phyloP scores from a whole-genome alignment of 2,888 invertebrate species.

The Cistogaster globosa region DNA sequence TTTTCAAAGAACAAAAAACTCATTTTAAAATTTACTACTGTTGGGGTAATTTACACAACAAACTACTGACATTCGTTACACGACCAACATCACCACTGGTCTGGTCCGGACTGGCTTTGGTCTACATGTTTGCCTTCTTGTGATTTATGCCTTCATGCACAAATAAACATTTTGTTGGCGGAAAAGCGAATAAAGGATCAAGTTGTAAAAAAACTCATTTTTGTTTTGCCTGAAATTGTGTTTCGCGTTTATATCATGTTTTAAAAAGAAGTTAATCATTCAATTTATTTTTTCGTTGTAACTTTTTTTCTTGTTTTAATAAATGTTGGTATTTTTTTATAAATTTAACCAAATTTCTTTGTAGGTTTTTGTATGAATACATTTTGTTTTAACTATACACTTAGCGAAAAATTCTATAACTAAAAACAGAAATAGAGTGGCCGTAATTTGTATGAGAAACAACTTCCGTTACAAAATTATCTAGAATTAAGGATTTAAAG shows the following conservation, averaged over 20 bases:
- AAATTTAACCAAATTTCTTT: too few species aligned
- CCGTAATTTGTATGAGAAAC: too few species aligned
- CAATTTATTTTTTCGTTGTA: constrained; percentile 26
- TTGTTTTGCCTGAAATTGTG: constrained; percentile 20
- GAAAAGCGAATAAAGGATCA: background rate
- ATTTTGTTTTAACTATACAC: too few species aligned
- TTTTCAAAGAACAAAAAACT: background rate
- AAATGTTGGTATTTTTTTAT: background rate
- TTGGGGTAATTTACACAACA: constrained; percentile 45
- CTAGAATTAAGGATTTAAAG: too few species aligned
- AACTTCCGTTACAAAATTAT: too few species aligned
- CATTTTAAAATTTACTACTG: constrained; percentile 40
- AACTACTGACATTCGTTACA: constrained; percentile 40
- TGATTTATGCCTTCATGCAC: constrained; percentile 10
- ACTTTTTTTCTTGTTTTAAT: background rate
- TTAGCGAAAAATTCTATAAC: too few species aligned
- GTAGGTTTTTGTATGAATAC: background rate
- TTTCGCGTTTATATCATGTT: constrained; percentile 9
- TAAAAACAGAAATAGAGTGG: too few species aligned
- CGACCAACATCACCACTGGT: constrained; percentile 38
- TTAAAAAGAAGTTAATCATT: constrained; percentile 57
- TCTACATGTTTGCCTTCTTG: constrained; percentile 4
- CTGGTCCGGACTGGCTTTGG: constrained; percentile 10
- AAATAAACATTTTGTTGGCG: background rate
- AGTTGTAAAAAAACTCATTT: constrained; percentile 9